These are phyloP conservation scores for Eutolmus rufibarbis DNA, from an alignment of 2,888 invertebrate genomes.

Conservation along the genomic window DNA sequence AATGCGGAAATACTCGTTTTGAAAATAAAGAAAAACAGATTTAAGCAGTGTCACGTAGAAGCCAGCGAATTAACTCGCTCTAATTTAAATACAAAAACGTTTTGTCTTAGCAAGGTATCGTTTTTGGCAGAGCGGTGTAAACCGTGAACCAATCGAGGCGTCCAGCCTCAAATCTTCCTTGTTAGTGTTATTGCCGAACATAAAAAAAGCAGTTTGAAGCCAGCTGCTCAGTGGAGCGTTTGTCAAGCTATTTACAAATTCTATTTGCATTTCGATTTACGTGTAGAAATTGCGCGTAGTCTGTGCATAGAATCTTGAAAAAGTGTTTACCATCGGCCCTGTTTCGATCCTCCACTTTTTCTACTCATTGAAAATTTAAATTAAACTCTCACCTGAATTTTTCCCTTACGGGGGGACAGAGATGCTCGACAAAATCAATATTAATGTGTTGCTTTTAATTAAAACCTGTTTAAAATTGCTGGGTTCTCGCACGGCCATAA, in stretches of 20 bases:
- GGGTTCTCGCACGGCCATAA: background rate
- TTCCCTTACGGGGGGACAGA: background rate
- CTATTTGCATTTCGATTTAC: slow-evolving; percentile 47
- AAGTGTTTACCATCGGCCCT: slow-evolving; percentile 44
- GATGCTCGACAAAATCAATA: slow-evolving; percentile 16
- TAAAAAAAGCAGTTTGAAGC: background rate
- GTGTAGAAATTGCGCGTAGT: slow-evolving; percentile 5
- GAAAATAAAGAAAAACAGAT: background rate
- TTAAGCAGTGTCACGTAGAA: slow-evolving; percentile 3
- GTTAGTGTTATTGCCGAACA: slow-evolving; percentile 25
- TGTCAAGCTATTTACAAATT: slow-evolving; percentile 47
- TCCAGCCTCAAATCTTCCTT: background rate
- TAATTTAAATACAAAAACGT: slow-evolving; percentile 24
- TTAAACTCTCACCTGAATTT: slow-evolving; percentile 33
- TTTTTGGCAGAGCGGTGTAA: background rate
- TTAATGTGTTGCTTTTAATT: slow-evolving; percentile 43
- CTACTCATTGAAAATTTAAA: slow-evolving; percentile 45
- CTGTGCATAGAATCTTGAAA: slow-evolving; percentile 25
- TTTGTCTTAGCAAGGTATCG: background rate
- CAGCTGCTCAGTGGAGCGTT: slow-evolving; percentile 20
- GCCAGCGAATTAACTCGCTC: background rate
- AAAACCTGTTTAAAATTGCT: slow-evolving; percentile 45
- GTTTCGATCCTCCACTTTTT: background rate
- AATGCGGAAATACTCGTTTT: background rate
- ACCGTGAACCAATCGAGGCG: background rate